Evolutionary conservation across 2,888 invertebrate genomes (phyloP).

Genomic region (Teinopalpus imperialis): DNA sequence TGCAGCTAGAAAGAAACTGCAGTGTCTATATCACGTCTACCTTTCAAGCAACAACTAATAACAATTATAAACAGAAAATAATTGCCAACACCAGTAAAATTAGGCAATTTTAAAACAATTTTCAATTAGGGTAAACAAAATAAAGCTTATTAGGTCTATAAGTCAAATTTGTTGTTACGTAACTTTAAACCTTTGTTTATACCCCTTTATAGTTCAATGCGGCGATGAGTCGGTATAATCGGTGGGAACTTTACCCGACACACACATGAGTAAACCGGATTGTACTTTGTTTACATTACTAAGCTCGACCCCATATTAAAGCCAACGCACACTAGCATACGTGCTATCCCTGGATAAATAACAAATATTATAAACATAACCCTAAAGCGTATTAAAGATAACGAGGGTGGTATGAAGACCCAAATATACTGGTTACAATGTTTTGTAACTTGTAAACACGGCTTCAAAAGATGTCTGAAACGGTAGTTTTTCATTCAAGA

Average conservation of each 20-base stretch:
- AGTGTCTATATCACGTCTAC: too few relatives aligned
- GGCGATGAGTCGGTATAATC: conserved; percentile 29
- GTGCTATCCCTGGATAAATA: conserved; percentile 39
- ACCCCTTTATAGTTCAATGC: conserved; percentile 38
- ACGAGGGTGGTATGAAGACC: conserved; percentile 16
- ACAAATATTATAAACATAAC: conserved; percentile 32
- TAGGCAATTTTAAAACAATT: too few relatives aligned
- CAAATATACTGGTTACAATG: conserved; percentile 4
- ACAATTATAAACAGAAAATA: too few relatives aligned
- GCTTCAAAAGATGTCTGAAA: conserved; percentile 18
- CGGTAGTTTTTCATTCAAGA: conserved; percentile 8
- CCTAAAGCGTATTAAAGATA: conserved; percentile 26
- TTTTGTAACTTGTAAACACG: conserved; percentile 22
- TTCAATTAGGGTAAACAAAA: conserved; percentile 18
- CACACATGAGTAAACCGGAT: conserved; percentile 24
- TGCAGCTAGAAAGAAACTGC: too few relatives aligned
- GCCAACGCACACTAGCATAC: conserved; percentile 48
- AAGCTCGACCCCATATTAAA: conserved; percentile 53
- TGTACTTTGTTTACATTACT: conserved; percentile 48
- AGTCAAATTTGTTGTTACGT: conserved; percentile 27
- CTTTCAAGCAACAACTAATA: too few relatives aligned
- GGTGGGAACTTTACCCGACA: conserved; percentile 33
- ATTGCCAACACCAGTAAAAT: too few relatives aligned
- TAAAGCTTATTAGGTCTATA: conserved; percentile 20
- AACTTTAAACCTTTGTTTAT: conserved; percentile 43